These are phyloP conservation scores for Podabrus alpinus DNA, from an alignment of 2,888 invertebrate species.

Conservation along the genomic window DNA sequence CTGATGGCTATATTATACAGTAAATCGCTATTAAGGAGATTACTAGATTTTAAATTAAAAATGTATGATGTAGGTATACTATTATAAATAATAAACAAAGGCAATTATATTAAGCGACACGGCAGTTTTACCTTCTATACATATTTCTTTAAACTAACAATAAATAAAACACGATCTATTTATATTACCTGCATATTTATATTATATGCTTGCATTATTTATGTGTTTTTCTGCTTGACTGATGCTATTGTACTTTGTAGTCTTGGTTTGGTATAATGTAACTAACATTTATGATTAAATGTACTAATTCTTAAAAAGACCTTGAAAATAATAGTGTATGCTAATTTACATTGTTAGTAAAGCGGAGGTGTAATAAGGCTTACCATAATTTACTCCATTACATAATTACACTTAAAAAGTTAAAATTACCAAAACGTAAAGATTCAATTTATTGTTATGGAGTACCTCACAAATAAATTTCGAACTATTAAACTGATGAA, in stretches of 20 bases:
- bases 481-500: background rate
- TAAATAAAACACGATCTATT: background rate
- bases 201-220: background rate
- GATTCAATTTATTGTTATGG: background rate
- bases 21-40: no score
- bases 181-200: background rate
- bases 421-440: background rate
- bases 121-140: background rate
- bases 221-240: background rate
- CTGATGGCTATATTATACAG: no score
- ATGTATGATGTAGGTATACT: background rate
- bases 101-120: background rate
- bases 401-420: background rate
- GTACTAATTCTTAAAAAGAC: slow-evolving; percentile 7
- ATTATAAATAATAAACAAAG: background rate
- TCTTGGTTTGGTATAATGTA: background rate
- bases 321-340: slow-evolving; percentile 3
- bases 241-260: background rate
- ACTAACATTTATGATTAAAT: slow-evolving; percentile 1
- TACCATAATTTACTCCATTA: background rate
- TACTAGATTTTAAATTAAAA: background rate
- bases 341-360: background rate
- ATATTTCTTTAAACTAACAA: background rate
- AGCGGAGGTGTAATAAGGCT: background rate
- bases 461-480: background rate